phyloP scores from a whole-genome alignment of 2,797 vertebrate species.

The Microchirus variegatus region DNA sequence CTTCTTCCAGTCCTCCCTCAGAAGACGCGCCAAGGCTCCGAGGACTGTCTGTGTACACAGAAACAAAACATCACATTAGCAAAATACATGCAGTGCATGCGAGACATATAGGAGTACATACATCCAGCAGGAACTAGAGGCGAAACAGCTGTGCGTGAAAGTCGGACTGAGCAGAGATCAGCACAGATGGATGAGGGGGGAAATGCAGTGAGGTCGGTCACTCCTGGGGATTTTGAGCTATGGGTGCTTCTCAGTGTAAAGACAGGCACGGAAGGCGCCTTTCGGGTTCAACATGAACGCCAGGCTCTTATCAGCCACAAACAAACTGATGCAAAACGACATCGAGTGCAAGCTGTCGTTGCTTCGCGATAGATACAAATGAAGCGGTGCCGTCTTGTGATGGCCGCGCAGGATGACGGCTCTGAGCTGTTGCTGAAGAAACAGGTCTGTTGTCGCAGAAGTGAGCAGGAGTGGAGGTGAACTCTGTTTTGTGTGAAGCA shows the following conservation, averaged over 20 bases:
- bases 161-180: not conserved
- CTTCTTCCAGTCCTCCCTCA: constrained; percentile 95
- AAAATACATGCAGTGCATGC: not conserved
- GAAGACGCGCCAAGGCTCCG: constrained; percentile 89
- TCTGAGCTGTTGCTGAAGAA: constrained; percentile 49
- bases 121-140: not conserved
- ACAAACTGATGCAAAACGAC: constrained; percentile 43
- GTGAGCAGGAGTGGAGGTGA: constrained; percentile 13
- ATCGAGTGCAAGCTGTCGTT: constrained; percentile 41
- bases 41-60: constrained; percentile 85
- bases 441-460: constrained; percentile 46
- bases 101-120: not conserved
- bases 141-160: constrained; percentile 14
- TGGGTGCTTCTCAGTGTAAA: constrained; percentile 44
- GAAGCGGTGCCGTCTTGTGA: constrained; percentile 27
- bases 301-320: constrained; percentile 40
- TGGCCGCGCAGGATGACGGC: constrained; percentile 29
- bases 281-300: constrained; percentile 43
- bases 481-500: constrained; percentile 23
- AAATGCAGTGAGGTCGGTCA: constrained; percentile 33
- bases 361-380: constrained; percentile 66
- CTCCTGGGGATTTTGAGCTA: constrained; percentile 47
- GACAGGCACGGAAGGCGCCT: constrained; percentile 42
- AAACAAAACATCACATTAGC: constrained; percentile 10
- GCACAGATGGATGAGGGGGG: constrained; percentile 30